Evolutionary conservation across 1,140 invertebrate species (phyloP).

Genomic region (Rhynchophorus ferrugineus): DNA sequence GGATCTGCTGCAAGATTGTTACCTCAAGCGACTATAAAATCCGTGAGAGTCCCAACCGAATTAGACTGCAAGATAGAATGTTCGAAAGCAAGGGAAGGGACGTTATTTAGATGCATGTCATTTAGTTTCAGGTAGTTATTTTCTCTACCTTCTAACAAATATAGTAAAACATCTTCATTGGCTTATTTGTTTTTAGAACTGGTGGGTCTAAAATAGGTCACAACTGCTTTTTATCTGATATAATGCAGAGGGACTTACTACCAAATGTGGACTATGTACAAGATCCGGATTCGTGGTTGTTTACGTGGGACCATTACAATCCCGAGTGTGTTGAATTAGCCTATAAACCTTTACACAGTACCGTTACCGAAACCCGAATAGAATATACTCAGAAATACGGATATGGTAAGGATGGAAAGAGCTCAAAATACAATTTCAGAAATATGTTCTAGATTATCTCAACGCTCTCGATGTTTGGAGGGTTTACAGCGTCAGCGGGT

Average conservation of each 20-base stretch:
- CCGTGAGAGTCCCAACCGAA: conserved; percentile 53
- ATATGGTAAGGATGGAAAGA: not conserved
- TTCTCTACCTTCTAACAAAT: not conserved
- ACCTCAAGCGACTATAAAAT: conserved; percentile 54
- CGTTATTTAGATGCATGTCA: conserved; percentile 59
- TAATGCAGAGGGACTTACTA: conserved; percentile 59
- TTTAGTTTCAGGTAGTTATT: conserved; percentile 58
- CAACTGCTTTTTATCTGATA: conserved; percentile 62
- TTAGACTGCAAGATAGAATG: conserved; percentile 63
- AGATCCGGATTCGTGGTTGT: conserved; percentile 53
- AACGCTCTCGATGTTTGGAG: conserved; percentile 46
- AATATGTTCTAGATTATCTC: conserved; percentile 14
- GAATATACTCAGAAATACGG: not conserved
- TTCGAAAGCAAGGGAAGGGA: conserved; percentile 48
- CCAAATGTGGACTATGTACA: conserved; percentile 56
- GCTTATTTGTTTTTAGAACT: conserved; percentile 27
- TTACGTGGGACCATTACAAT: conserved; percentile 52
- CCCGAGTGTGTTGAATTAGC: conserved; percentile 31
- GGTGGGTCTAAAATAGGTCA: conserved; percentile 28
- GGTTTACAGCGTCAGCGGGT: conserved; percentile 68
- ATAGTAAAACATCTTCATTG: not conserved
- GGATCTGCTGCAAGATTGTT: conserved; percentile 59
- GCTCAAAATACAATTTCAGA: not conserved
- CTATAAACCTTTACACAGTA: conserved; percentile 13
- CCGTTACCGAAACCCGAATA: not conserved